Conservation (phyloP, 1,140 invertebrate genomes). For the Gryllus bimaculatus region DNA sequence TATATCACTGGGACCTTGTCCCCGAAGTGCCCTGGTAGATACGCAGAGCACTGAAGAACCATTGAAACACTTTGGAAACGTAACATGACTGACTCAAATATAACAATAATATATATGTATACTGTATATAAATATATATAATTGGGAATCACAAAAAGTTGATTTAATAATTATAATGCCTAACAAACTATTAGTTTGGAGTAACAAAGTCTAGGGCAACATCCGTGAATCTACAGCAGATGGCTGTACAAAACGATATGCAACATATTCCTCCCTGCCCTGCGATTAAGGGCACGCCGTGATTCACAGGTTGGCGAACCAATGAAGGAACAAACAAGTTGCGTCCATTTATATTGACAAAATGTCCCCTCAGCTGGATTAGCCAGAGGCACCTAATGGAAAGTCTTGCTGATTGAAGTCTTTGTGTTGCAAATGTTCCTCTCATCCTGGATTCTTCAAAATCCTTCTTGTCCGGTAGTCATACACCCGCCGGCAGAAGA, state of each 20-base stretch:
- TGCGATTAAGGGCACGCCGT: background rate
- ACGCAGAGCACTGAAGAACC: background rate
- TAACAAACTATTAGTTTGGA: too few species aligned
- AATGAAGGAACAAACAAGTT: too few species aligned
- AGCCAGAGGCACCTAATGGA: too few species aligned
- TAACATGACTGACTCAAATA: background rate
- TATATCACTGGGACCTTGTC: background rate
- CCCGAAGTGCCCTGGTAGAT: background rate
- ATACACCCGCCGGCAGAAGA: constrained; percentile 89
- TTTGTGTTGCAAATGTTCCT: background rate
- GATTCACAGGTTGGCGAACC: too few species aligned
- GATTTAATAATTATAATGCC: background rate
- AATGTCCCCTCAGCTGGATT: too few species aligned
- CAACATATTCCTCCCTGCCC: background rate
- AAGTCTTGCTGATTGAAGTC: too few species aligned
- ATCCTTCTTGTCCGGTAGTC: constrained; percentile 72
- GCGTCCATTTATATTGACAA: too few species aligned
- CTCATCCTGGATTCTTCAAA: constrained; percentile 21
- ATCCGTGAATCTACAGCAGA: background rate
- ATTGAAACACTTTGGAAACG: background rate
- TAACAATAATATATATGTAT: background rate
- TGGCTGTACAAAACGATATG: background rate
- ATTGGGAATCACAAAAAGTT: background rate
- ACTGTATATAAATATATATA: background rate
- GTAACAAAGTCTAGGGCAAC: too few species aligned